Conservation (phyloP, 2,888 invertebrate genomes). For the Eilema sororculum region DNA sequence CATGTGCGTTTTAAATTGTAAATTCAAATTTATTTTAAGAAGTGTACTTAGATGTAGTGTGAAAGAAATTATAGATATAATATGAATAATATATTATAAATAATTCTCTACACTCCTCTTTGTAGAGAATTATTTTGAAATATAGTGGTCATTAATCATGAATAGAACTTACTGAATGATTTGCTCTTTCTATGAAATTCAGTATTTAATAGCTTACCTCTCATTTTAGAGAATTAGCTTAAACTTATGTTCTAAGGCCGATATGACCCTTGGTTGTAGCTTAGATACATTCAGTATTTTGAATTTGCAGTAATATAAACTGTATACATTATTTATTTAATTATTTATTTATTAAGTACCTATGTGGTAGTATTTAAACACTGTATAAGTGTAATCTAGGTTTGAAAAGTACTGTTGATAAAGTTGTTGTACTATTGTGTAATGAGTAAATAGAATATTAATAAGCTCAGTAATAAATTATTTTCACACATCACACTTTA, state of each 20-base stretch:
- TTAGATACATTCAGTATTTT: conserved; percentile 55
- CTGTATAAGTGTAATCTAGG: neutral
- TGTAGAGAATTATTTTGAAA: neutral
- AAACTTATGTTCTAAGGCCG: conserved; percentile 66
- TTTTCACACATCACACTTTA: neutral
- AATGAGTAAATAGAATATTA: conserved; percentile 4
- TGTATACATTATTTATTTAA: neutral
- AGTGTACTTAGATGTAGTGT: neutral
- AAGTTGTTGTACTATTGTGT: neutral
- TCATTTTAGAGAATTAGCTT: conserved; percentile 44
- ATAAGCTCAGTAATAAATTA: conserved; percentile 4
- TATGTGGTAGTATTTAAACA: neutral
- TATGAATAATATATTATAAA: too few species aligned
- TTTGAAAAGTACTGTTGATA: neutral
- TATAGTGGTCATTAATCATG: neutral
- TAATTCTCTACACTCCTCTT: too few species aligned
- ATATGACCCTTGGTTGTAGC: conserved; percentile 71
- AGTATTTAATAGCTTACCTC: conserved; percentile 29
- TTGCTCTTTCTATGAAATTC: conserved; percentile 20
- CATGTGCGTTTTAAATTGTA: neutral
- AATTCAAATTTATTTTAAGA: neutral
- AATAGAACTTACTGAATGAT: neutral
- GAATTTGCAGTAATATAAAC: conserved; percentile 12
- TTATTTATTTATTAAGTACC: neutral
- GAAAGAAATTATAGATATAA: neutral